Percentiles rank a stretch among this genome's conserved stretches.
phyloP scores from a whole-genome alignment of 2,797 vertebrate species.

The Sebastes ruberrimus region DNA sequence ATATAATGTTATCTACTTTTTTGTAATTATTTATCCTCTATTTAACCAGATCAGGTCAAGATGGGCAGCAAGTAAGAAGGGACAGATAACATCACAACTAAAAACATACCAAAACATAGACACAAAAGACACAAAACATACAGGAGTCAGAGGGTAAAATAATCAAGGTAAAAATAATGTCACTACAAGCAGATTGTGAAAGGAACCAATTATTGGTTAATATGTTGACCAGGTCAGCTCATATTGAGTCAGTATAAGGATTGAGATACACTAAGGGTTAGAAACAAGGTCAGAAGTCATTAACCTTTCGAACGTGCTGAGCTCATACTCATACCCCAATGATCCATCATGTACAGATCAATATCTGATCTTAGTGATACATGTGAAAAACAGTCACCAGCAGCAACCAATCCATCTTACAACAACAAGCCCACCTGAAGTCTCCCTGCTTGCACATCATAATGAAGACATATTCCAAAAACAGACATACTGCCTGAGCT shows the following conservation, averaged over 20 bases:
- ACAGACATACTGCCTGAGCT: not conserved
- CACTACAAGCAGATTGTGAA: no score
- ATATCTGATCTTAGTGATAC: constrained; percentile 34
- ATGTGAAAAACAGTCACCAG: not conserved
- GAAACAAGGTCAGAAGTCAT: constrained; percentile 49
- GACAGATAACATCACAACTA: no score
- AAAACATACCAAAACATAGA: no score
- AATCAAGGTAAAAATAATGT: no score
- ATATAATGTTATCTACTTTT: not conserved
- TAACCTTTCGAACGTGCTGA: constrained; percentile 31
- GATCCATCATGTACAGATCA: constrained; percentile 45
- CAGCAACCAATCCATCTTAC: not conserved
- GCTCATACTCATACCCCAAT: not conserved
- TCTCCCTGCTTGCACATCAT: not conserved
- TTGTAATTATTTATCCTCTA: no score
- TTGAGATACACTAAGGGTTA: not conserved
- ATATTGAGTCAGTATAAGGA: not conserved
- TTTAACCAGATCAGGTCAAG: no score
- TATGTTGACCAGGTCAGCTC: constrained; percentile 9
- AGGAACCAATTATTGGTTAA: not conserved
- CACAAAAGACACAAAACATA: no score
- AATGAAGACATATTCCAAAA: not conserved
- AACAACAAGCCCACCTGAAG: not conserved
- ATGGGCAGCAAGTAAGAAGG: no score
- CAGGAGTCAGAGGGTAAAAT: no score